Conservation (phyloP, 2,113 vertebrate species). For the Gopherus flavomarginatus region DNA sequence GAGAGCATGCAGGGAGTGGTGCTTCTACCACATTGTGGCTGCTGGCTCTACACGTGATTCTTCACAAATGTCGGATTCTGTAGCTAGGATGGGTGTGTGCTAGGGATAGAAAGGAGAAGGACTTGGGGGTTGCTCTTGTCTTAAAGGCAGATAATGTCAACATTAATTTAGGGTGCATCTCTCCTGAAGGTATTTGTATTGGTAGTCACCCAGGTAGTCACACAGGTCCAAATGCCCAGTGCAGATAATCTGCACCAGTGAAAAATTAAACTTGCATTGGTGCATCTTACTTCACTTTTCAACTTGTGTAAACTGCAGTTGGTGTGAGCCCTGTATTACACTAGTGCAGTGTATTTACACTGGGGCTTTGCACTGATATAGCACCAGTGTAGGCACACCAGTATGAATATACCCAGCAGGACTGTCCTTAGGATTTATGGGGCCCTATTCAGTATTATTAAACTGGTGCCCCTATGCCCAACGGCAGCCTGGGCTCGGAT, state of each 20-base stretch:
- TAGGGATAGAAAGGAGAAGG: background rate
- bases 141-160: background rate
- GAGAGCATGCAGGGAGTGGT: background rate
- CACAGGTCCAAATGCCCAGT: background rate
- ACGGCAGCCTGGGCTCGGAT: no score
- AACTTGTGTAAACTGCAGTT: fast-evolving
- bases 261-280: background rate
- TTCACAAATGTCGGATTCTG: background rate
- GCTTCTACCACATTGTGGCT: fast-evolving
- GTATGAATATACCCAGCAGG: background rate
- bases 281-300: background rate
- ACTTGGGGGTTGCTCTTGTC: background rate
- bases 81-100: background rate
- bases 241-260: fast-evolving
- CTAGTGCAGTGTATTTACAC: background rate
- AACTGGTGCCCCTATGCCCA: no score
- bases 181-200: background rate
- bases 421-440: no score
- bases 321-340: background rate
- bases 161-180: background rate
- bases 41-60: background rate
- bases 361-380: background rate
- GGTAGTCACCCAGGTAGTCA: background rate
- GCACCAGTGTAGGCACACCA: background rate
- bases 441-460: no score